Conservation (phyloP, 2,797 vertebrate genomes). For the Halcyon leucocephala region DNA sequence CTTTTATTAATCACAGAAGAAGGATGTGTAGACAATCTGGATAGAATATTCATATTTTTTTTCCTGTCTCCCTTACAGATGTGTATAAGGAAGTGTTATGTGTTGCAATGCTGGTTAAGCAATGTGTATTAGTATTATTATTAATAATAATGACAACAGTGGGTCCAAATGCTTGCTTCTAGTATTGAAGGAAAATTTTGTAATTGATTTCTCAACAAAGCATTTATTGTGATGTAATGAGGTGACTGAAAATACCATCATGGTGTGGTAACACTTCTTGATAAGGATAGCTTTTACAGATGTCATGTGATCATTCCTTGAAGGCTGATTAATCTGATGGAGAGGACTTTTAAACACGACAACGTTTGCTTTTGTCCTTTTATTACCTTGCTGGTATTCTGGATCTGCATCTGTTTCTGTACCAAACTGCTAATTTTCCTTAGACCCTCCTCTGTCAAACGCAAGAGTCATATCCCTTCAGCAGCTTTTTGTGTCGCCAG, state of each 20-base stretch:
- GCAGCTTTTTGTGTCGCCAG: not conserved
- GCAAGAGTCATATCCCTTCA: not conserved
- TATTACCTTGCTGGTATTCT: not conserved
- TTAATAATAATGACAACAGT: not conserved
- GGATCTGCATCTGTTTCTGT: not conserved
- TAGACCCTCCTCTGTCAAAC: not conserved
- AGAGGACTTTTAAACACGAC: not conserved
- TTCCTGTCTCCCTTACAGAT: constrained; percentile 50
- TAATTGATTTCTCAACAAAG: not conserved
- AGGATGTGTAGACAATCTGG: constrained; percentile 22
- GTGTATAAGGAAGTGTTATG: not conserved
- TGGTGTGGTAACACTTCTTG: not conserved
- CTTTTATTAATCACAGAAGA: constrained; percentile 9
- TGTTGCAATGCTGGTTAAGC: not conserved
- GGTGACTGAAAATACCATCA: not conserved
- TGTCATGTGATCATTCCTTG: not conserved
- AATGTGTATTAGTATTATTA: not conserved
- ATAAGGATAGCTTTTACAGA: not conserved
- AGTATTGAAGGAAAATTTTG: not conserved
- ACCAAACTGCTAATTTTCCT: not conserved
- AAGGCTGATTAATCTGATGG: not conserved
- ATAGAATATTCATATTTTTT: constrained; percentile 52
- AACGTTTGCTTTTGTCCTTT: not conserved
- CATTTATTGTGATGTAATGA: not conserved
- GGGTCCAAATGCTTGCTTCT: not conserved